These are phyloP conservation scores for Gisinianus flammeolus DNA, from an alignment of 2,888 invertebrate species.

Conservation along the genomic window DNA sequence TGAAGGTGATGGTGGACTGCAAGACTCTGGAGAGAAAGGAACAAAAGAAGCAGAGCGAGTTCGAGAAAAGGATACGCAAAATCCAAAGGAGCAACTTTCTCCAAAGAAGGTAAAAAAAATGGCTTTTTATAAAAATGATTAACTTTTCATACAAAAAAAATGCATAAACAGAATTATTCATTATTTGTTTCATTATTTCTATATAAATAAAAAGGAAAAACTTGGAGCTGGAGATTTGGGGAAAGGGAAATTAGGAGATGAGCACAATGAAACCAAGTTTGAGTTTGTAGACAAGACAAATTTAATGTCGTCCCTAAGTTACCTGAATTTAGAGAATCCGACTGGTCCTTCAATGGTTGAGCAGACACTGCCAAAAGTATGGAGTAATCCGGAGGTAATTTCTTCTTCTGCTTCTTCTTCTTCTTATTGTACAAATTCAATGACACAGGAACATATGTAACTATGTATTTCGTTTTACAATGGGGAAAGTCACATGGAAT, in stretches of 20 bases:
- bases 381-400: constrained; percentile 77
- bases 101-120: constrained; percentile 35
- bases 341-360: constrained; percentile 48
- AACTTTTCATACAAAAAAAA: background rate
- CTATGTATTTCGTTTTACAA: background rate
- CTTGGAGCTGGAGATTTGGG: constrained; percentile 19
- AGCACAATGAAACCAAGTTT: constrained; percentile 43
- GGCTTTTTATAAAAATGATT: too few relatives aligned
- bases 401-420: too few relatives aligned
- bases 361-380: constrained; percentile 70
- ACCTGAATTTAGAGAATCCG: constrained; percentile 56
- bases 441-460: background rate
- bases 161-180: background rate
- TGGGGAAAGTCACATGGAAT: too few relatives aligned
- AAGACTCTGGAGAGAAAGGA: constrained; percentile 48
- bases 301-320: constrained; percentile 57
- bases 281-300: constrained; percentile 49
- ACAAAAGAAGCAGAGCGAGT: constrained; percentile 44
- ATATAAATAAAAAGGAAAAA: constrained; percentile 20
- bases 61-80: constrained; percentile 16
- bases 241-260: constrained; percentile 3
- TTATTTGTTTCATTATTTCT: too few relatives aligned
- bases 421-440: constrained; percentile 62
- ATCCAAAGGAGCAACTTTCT: constrained; percentile 12
- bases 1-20: constrained; percentile 40